A percentile compares a stretch with the other conserved stretches of the same genome.
Evolutionary conservation across 2,113 vertebrate species (phyloP).

Genomic region (Notarius quadriscutis): DNA sequence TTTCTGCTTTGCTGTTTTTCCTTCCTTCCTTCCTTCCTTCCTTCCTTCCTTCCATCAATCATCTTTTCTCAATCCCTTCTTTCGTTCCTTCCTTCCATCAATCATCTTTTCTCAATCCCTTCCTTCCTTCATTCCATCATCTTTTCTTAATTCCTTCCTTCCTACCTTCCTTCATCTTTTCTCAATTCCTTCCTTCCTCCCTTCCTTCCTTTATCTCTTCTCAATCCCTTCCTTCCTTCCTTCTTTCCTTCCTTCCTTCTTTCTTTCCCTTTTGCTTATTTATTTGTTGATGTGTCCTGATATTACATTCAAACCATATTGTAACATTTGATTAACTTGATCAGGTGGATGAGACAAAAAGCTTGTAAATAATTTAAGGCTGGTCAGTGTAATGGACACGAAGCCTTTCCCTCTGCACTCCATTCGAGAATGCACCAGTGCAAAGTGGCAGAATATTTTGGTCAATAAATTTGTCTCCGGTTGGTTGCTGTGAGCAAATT

Average conservation of each 20-base stretch:
- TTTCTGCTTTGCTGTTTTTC: no score
- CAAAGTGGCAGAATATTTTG: no score
- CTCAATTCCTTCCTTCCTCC: neutral
- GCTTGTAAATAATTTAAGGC: neutral
- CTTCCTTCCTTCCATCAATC: no score
- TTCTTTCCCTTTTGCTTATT: no score
- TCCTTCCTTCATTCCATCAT: no score
- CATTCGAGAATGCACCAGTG: no score
- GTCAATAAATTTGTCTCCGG: neutral
- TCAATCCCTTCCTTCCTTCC: neutral
- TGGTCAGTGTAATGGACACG: neutral
- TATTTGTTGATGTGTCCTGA: neutral
- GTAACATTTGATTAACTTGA: neutral
- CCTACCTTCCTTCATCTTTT: neutral
- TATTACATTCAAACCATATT: neutral
- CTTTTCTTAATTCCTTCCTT: neutral
- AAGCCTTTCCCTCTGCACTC: neutral
- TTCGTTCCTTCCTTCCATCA: no score
- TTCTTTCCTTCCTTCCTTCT: neutral
- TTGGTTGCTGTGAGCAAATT: neutral
- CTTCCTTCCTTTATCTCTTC: neutral
- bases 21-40: no score
- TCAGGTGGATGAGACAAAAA: slow-evolving; percentile 6
- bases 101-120: no score
- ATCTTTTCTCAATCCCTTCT: no score